Percentiles rank a stretch among this genome's conserved stretches.
Conservation (phyloP, 2,888 invertebrate species). For the Hipparchia semele region DNA sequence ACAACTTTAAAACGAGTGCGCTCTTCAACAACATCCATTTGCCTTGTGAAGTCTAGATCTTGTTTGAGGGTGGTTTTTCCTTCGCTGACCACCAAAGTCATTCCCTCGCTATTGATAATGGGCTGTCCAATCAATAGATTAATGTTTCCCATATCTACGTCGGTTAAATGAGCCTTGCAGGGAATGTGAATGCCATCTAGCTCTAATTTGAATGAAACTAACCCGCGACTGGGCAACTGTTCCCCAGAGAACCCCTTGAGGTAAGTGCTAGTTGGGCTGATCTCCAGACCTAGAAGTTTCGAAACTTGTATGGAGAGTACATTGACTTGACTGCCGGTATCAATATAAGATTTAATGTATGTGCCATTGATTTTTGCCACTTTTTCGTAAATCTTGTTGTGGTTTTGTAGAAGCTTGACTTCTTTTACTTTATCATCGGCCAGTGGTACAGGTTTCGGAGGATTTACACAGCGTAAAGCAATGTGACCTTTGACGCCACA, state of each 20-base stretch:
- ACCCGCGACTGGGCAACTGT: background rate
- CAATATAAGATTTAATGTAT: conserved; percentile 43
- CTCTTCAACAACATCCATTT: conserved; percentile 9
- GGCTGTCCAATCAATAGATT: conserved; percentile 20
- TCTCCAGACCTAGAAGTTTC: background rate
- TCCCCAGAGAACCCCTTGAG: conserved; percentile 18
- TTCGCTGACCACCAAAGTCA: background rate
- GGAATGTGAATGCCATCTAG: background rate
- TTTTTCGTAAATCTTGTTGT: too few relatives aligned
- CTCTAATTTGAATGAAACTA: conserved; percentile 14
- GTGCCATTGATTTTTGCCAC: conserved; percentile 32
- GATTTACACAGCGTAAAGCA: too few relatives aligned
- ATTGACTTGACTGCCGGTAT: conserved; percentile 30
- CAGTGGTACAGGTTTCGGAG: too few relatives aligned
- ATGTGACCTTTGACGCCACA: too few relatives aligned
- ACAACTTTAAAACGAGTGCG: background rate
- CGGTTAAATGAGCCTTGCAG: conserved; percentile 10
- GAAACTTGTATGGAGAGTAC: background rate
- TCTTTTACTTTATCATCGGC: too few relatives aligned
- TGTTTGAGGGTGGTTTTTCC: background rate
- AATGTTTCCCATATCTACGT: conserved; percentile 12
- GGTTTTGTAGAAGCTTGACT: too few relatives aligned
- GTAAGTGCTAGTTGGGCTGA: background rate
- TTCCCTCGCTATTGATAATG: conserved; percentile 4
- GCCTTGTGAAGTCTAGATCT: background rate